phyloP scores from a whole-genome alignment of 2,113 vertebrate species.

The Anolis sagrei region DNA sequence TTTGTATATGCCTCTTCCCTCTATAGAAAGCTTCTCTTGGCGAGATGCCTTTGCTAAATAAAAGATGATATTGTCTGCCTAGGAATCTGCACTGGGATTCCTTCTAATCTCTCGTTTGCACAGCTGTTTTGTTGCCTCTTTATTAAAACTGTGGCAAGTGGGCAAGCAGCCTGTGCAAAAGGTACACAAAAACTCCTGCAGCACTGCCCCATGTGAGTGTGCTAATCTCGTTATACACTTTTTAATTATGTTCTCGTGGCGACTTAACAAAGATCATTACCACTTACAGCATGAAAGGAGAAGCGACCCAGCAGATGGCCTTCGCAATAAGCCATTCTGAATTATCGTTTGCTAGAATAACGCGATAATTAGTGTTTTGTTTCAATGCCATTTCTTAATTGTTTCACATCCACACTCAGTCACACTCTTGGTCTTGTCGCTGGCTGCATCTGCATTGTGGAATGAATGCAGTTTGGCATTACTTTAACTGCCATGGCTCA shows the following conservation, averaged over 20 bases:
- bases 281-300: conserved; percentile 49
- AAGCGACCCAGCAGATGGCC: conserved; percentile 58
- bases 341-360: conserved; percentile 57
- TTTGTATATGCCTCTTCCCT: not conserved
- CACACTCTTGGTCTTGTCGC: not conserved
- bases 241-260: conserved; percentile 70
- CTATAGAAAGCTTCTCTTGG: conserved; percentile 3
- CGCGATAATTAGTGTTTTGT: conserved; percentile 66
- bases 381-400: conserved; percentile 49
- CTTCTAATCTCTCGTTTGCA: conserved; percentile 13
- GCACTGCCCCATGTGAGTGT: fast-evolving
- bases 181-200: conserved; percentile 41
- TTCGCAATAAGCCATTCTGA: conserved; percentile 59
- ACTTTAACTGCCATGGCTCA: too few relatives aligned
- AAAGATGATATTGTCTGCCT: not conserved
- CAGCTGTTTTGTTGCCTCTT: conserved; percentile 14
- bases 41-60: conserved; percentile 27
- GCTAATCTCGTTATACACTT: conserved; percentile 47
- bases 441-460: too few relatives aligned
- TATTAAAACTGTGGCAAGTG: conserved; percentile 41
- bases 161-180: conserved; percentile 27
- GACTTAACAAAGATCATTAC: conserved; percentile 46
- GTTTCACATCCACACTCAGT: conserved; percentile 16
- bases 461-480: too few relatives aligned
- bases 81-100: not conserved